Base-by-base conservation (phyloP, 2,797 vertebrate species). In the Scleropages formosus region DNA sequence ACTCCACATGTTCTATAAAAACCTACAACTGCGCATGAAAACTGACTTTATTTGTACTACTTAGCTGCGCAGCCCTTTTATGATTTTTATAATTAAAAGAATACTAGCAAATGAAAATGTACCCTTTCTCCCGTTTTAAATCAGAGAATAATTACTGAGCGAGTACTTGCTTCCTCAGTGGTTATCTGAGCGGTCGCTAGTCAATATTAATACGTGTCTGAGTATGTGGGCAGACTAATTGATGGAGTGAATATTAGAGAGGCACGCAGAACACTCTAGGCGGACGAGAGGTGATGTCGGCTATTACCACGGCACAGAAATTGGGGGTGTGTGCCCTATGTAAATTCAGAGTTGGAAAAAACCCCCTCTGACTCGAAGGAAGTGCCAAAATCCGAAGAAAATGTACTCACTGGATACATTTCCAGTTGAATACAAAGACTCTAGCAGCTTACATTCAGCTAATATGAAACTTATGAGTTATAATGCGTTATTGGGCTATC, bases 231-330 rank as follows among this genome's bases (percentile, higher is more conserved):
- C 56, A 61, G 56, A 39, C 44, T 78, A 78, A 75, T 71, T 78
- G 65, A 78, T 75, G 59, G 49, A 74, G 26, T 78, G 59, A 64
- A 63, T 60, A 22, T 78, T 62, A 51, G 72, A 64, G 74, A 56
- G 72, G 68, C n/a, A 62, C 39, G 66, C 62, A 56, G 68, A 47
- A 56, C 47, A 64, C 10, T 69, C 51, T 61, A 18, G 31, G 49
- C 61, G 63, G 51, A 72, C 12, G 59, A 61, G 24, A 26, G 27
- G 12, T 26, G 18, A 46, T 62, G 68, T 65, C 51, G n/a, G 66
- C 44, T 72, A 26, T 73, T 22, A 47, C 8, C 63, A n/a, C 24
- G 18, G 20, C 31, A 44, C 12, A 10, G n/a, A 49, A 18, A 73
- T 62, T 18, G 44, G 10, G 73, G 10, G 61, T 27, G 9, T 3